Base-by-base conservation (phyloP, 1,140 invertebrate genomes). In the Potamilus streckersoni region DNA sequence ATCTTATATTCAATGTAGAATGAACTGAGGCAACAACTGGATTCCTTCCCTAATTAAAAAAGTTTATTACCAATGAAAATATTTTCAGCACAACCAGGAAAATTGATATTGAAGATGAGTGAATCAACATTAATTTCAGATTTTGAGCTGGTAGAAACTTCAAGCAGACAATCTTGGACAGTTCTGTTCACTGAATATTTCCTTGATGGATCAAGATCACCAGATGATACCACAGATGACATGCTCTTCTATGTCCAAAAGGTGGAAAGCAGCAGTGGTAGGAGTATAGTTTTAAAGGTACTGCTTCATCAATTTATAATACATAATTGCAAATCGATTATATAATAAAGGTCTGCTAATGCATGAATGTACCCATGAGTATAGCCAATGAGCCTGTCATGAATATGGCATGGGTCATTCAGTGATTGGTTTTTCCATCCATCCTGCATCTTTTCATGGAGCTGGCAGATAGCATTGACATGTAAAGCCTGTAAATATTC, bases 171-270 rank as follows among this genome's bases (percentile, higher is more conserved):
- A 16, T 98, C 98, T 89, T 98, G 97, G 97, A 98, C 96, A 56
- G 95, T 97, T 90, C 91, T 98, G 71, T 99, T 99, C 90, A 95
- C 97, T 63, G 92, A 96, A 12, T 95, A 98, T 91, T 99, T 98
- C 89, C 91, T 98, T 14, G 97, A 97, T 68, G 94, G 95, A 83
- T 83, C 86, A 58, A 73, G 71, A 16, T 75, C 81, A 19, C 93
- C 93, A 82, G 86, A 89, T 82, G 93, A 94, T 62, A 96, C 96
- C 88, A 94, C 95, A 84, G 97, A 99, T 91, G 97, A 98, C 89
- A 92, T 99, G 83, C 90, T 99, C 66, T 99, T 99, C 90, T 98
- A 98, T 91, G 96, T 99, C 27, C 92, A 96, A 70, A 98, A 98
- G 88, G 95, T 95, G 38, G 83, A 80, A 60, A 85, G 95, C 95